Conservation (phyloP, 2,888 invertebrate species). For the Drosophila gaucha region DNA sequence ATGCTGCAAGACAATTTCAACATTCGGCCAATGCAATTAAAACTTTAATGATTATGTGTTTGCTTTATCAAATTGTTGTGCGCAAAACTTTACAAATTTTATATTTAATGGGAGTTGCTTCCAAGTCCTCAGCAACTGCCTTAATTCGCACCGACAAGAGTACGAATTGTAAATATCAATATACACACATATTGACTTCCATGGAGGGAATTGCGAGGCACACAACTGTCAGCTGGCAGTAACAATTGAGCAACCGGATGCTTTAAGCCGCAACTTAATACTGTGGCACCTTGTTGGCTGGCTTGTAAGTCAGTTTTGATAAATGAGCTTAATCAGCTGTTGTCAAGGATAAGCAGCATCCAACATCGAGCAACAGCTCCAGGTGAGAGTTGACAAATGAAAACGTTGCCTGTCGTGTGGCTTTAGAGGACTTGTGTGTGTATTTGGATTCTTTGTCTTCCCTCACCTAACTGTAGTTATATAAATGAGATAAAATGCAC, state of each 20-base stretch:
- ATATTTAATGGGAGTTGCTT: background rate
- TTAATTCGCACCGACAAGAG: too few species aligned
- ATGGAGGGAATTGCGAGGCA: constrained; percentile 18
- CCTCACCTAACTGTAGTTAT: background rate
- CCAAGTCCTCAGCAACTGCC: background rate
- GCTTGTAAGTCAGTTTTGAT: constrained; percentile 42
- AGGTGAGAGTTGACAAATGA: constrained; percentile 47
- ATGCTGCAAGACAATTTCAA: constrained; percentile 37
- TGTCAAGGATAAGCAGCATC: constrained; percentile 37
- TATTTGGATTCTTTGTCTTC: constrained; percentile 11
- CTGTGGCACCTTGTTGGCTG: constrained; percentile 6
- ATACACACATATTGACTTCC: constrained; percentile 49
- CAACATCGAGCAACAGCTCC: background rate
- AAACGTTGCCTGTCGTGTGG: constrained; percentile 31
- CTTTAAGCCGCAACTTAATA: constrained; percentile 35
- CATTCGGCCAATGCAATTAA: constrained; percentile 52
- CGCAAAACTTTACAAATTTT: constrained; percentile 40
- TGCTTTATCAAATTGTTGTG: constrained; percentile 43
- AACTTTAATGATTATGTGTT: constrained; percentile 64
- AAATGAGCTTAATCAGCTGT: constrained; percentile 69
- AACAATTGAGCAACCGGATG: constrained; percentile 10
- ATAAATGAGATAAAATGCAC: constrained; percentile 30
- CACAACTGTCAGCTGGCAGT: background rate
- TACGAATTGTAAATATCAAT: constrained; percentile 44
- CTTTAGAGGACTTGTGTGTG: constrained; percentile 33